Percentiles rank a stretch among this genome's conserved stretches.
These are phyloP conservation scores for Denticeps clupeoides DNA, from an alignment of 2,797 vertebrate species.

Conservation along the genomic window DNA sequence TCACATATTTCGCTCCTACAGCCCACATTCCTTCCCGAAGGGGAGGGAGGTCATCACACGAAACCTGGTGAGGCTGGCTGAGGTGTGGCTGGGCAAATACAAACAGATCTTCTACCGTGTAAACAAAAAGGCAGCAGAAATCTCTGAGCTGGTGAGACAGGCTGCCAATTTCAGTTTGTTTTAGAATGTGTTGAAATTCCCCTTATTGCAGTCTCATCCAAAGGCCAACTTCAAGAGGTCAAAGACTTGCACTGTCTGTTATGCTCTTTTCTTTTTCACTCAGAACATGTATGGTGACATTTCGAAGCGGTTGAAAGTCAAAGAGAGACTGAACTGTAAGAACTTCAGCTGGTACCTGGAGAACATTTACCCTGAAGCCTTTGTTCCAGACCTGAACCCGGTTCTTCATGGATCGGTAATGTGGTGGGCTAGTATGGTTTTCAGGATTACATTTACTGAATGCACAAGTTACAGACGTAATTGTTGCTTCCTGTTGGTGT, in stretches of 20 bases:
- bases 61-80: conserved; percentile 71
- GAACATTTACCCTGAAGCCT: conserved; percentile 72
- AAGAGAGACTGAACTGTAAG: conserved; percentile 61
- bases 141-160: conserved; percentile 55
- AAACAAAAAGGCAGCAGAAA: conserved; percentile 56
- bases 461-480: too few relatives aligned
- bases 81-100: conserved; percentile 79
- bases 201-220: too few relatives aligned
- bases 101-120: conserved; percentile 71
- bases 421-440: too few relatives aligned
- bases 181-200: too few relatives aligned
- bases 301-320: conserved; percentile 57
- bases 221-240: too few relatives aligned
- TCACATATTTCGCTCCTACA: conserved; percentile 71
- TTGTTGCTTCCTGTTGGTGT: too few relatives aligned
- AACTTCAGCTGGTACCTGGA: conserved; percentile 76
- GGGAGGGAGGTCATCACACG: conserved; percentile 53
- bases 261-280: not conserved
- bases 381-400: conserved; percentile 65
- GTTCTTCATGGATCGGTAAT: conserved; percentile 59
- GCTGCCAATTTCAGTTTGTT: not conserved
- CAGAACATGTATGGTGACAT: conserved; percentile 73
- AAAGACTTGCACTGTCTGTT: too few relatives aligned
- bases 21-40: conserved; percentile 68
- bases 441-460: too few relatives aligned